Percentiles rank a stretch among this genome's conserved stretches.
Conservation (phyloP, 2,888 invertebrate species). For the Lepidochrysops patricia region DNA sequence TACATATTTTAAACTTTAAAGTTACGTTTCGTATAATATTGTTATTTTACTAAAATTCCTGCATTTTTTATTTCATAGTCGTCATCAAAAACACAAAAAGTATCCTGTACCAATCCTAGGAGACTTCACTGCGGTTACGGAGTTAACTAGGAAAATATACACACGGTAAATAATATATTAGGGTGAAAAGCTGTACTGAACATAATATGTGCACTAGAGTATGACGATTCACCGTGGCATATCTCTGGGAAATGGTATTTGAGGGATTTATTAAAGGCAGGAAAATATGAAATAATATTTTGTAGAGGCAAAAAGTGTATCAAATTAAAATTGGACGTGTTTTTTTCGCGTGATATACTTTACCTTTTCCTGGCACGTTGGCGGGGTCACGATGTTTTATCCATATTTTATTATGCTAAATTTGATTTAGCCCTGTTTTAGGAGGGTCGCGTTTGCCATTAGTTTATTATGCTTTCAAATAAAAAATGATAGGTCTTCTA, state of each 20-base stretch:
- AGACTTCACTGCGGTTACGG: background rate
- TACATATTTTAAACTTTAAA: no score
- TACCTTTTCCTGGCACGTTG: background rate
- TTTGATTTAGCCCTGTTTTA: background rate
- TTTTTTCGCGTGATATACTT: background rate
- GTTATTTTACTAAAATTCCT: no score
- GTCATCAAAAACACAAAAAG: background rate
- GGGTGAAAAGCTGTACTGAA: background rate
- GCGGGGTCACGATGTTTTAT: background rate
- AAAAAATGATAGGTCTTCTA: no score
- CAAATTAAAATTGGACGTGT: conserved; percentile 3
- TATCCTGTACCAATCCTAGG: background rate
- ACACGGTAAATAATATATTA: background rate
- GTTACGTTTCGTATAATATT: no score
- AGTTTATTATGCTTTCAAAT: no score
- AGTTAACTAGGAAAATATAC: background rate
- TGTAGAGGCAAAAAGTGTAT: conserved; percentile 3
- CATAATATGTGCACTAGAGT: background rate
- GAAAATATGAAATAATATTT: conserved; percentile 1
- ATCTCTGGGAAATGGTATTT: background rate
- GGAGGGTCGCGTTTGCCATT: background rate
- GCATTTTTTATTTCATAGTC: no score
- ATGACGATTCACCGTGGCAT: background rate
- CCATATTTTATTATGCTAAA: background rate
- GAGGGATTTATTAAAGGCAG: conserved; percentile 3